These are phyloP conservation scores for Pyrgus malvae DNA, from an alignment of 2,888 invertebrate species.

Conservation along the genomic window DNA sequence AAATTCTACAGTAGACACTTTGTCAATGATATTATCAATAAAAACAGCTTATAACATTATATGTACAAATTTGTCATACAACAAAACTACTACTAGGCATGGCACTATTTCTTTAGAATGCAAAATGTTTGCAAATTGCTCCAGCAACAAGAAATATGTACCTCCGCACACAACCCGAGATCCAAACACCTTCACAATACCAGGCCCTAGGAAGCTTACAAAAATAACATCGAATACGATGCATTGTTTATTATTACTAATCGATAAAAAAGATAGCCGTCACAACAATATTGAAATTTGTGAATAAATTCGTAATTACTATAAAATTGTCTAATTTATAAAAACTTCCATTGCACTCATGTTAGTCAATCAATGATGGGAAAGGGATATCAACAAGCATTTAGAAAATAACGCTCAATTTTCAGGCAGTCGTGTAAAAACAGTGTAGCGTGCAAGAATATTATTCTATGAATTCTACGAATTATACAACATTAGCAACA, in stretches of 20 bases:
- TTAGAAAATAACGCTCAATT: too few relatives aligned
- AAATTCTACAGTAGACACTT: constrained; percentile 45
- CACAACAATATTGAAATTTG: neutral
- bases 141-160: constrained; percentile 66
- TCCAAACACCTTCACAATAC: neutral
- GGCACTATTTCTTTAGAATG: constrained; percentile 74
- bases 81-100: constrained; percentile 55
- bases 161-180: constrained; percentile 40
- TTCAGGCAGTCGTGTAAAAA: too few relatives aligned
- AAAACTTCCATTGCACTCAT: too few relatives aligned
- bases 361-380: too few relatives aligned
- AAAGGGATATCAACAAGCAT: too few relatives aligned
- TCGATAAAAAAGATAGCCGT: neutral
- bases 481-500: too few relatives aligned
- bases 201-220: constrained; percentile 10
- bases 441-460: too few relatives aligned
- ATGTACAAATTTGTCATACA: constrained; percentile 69
- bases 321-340: too few relatives aligned
- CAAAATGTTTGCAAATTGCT: constrained; percentile 47
- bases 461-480: too few relatives aligned
- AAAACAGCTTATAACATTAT: constrained; percentile 51
- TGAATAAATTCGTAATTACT: constrained; percentile 11
- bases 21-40: constrained; percentile 57
- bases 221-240: constrained; percentile 22
- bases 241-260: neutral